Evolutionary conservation across 2,113 vertebrate genomes (phyloP), one percentile per base, ranked within the genome.

Genomic region (Oceanites oceanicus): DNA sequence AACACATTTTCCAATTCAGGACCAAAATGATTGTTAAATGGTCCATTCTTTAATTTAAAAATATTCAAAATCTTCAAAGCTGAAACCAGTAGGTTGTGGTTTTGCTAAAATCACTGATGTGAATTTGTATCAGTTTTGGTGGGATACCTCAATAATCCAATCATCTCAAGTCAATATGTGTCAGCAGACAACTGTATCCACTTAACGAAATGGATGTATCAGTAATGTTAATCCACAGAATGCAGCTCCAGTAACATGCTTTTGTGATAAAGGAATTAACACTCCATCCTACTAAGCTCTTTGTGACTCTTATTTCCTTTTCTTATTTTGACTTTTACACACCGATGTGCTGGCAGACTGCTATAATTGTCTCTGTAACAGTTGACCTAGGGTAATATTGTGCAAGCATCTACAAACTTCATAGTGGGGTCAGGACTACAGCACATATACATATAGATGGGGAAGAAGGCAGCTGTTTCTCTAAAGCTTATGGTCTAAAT

Each of bases 221-320:
- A 21, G 65, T 92, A 62, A 49, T 38, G 62, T 78, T 87, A 78
- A 91, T 91, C 70, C 92, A 95, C 63, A 84, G 78, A 87, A 85
- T 23, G 11, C 17, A 75, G 52, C 61, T 87, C 66, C 63, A 81
- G n/a, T 82, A 89, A 70, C 42, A 73, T 22, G 42, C 27, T n/a
- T 87, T 83, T 76, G 53, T 79, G 45, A 76, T 76, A 88, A 92
- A 82, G 47, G 29, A 91, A 80, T 96, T 95, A 95, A 88, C 58
- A 40, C 49, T 89, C 47, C 30, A 15, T 68, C 15, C 7, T 79
- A 29, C 58, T 40, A 52, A 76, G 14, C 3, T 44, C 34, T 42
- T 66, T 36, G 20, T 87, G 55, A 55, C 47, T 94, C 42, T 67
- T 63, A 59, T 15, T 90, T 91, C 34, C 29, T 74, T 74, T 68